phyloP scores from a whole-genome alignment of 2,888 invertebrate genomes.

The Tridacna crocea region DNA sequence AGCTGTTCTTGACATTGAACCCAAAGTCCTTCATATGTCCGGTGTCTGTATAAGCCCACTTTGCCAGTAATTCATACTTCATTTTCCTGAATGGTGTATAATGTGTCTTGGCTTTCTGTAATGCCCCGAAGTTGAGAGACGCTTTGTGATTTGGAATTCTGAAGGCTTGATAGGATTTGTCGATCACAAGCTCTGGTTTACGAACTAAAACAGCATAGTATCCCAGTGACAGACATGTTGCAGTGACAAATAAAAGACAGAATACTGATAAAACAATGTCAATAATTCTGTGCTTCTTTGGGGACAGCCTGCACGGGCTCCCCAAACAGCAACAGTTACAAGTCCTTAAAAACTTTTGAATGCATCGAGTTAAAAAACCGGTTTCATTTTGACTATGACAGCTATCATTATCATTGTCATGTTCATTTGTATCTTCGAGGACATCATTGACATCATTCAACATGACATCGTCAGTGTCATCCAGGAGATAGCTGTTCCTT shows the following conservation, averaged over 20 bases:
- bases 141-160: constrained; percentile 80
- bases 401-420: neutral
- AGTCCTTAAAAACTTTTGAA: neutral
- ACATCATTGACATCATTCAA: neutral
- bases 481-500: constrained; percentile 1
- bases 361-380: neutral
- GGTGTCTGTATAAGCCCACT: neutral
- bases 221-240: constrained; percentile 66
- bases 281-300: constrained; percentile 4
- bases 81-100: constrained; percentile 39
- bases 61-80: constrained; percentile 10
- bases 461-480: constrained; percentile 18
- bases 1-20: neutral
- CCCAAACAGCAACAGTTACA: constrained; percentile 7
- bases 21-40: constrained; percentile 2
- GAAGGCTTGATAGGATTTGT: constrained; percentile 80
- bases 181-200: constrained; percentile 74
- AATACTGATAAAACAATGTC: constrained; percentile 62
- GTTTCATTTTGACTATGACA: neutral
- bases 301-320: neutral
- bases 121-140: constrained; percentile 73
- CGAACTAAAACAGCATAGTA: constrained; percentile 69
- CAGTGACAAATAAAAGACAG: constrained; percentile 48
- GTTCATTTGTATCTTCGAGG: neutral
- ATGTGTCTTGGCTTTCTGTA: constrained; percentile 66